Conservation (phyloP, 53 echinoderm and acorn worm genomes). For the Temnopleurus reevesii region DNA sequence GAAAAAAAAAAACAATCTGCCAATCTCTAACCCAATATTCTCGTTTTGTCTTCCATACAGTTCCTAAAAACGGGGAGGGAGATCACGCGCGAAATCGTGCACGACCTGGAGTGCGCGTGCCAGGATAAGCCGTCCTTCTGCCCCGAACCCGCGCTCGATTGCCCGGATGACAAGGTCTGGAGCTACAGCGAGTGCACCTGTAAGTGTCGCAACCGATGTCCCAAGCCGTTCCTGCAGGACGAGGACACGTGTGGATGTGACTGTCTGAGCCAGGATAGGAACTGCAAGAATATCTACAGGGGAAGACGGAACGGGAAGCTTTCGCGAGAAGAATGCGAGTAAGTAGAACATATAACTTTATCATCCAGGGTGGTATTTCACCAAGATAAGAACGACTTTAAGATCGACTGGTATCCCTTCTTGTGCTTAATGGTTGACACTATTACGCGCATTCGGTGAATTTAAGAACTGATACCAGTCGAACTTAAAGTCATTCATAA, state of each 20-base stretch:
- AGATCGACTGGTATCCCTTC: no score
- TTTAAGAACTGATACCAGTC: no score
- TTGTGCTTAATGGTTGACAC: no score
- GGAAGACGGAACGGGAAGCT: slow-evolving; percentile 71
- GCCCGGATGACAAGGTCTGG: slow-evolving; percentile 75
- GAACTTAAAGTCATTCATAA: no score
- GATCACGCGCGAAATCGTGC: slow-evolving; percentile 49
- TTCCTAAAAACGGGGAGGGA: slow-evolving; percentile 49
- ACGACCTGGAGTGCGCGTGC: slow-evolving; percentile 80
- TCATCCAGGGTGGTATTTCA: no score
- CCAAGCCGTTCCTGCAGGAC: slow-evolving; percentile 85
- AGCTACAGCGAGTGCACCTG: slow-evolving; percentile 79
- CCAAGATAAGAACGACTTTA: no score
- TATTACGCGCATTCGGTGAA: no score
- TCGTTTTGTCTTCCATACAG: slow-evolving; percentile 42
- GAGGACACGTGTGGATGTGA: slow-evolving; percentile 82
- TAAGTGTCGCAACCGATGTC: slow-evolving; percentile 74
- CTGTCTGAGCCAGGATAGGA: slow-evolving; percentile 75
- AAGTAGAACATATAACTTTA: slow-evolving; percentile 61
- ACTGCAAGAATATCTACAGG: slow-evolving; percentile 82
- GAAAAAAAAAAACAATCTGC: no score
- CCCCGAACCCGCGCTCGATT: slow-evolving; percentile 68
- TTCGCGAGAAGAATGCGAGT: slow-evolving; percentile 81
- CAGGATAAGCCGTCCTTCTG: slow-evolving; percentile 82
- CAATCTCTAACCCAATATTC: no score